Percentiles rank a stretch among this genome's conserved stretches.
These are phyloP conservation scores for Coelinius sp. DNA, from an alignment of 2,888 invertebrate species.

Conservation along the genomic window DNA sequence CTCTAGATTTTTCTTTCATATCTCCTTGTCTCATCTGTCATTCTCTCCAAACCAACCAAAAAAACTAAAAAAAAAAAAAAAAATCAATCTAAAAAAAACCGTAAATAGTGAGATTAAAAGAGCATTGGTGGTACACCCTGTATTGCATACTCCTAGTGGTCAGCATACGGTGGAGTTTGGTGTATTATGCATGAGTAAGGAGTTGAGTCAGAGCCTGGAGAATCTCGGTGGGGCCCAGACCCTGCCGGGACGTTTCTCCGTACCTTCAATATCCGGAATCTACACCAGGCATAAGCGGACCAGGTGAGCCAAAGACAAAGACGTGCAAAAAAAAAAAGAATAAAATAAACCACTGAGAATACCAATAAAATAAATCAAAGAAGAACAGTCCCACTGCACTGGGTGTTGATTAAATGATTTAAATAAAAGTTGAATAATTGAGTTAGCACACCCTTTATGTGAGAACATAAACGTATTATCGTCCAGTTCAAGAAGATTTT, in stretches of 20 bases:
- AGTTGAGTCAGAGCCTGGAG: constrained; percentile 73
- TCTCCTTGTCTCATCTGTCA: neutral
- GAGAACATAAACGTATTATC: neutral
- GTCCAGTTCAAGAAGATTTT: neutral
- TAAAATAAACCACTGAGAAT: constrained; percentile 22
- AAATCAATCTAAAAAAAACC: constrained; percentile 28
- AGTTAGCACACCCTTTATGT: neutral
- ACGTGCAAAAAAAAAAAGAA: constrained; percentile 35
- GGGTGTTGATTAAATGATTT: neutral
- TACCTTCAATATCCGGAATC: constrained; percentile 79
- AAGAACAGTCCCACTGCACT: constrained; percentile 32
- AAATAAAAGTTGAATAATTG: neutral
- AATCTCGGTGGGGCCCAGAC: constrained; percentile 76
- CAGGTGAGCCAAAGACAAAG: constrained; percentile 76
- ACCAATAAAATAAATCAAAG: neutral
- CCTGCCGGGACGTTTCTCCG: constrained; percentile 79
- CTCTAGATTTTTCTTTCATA: constrained; percentile 8
- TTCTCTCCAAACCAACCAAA: neutral
- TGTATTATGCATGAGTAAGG: constrained; percentile 72
- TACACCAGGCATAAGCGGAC: constrained; percentile 87
- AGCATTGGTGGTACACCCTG: constrained; percentile 69
- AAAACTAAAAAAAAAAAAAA: constrained; percentile 21
- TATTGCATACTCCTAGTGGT: constrained; percentile 71
- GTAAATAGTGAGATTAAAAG: constrained; percentile 49
- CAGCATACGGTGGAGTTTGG: constrained; percentile 72